These are phyloP conservation scores for Mus pahari DNA, from an alignment of 2,113 vertebrate species.

Conservation along the genomic window DNA sequence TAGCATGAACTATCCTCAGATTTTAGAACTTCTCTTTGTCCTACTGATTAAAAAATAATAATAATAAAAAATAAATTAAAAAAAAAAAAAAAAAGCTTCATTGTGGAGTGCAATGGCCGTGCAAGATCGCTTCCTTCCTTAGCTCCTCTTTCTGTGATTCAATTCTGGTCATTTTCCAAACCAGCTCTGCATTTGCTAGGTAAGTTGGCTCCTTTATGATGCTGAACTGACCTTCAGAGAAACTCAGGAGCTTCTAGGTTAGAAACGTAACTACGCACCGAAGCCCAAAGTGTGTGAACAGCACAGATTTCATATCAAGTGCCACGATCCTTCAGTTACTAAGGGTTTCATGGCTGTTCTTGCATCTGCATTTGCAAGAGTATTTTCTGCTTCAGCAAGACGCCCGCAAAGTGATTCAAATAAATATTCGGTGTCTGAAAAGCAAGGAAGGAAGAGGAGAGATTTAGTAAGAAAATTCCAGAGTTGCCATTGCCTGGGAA, in stretches of 20 bases:
- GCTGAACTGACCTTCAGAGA: background rate
- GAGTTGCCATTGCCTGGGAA: background rate
- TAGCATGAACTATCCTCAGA: background rate
- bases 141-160: background rate
- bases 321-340: background rate
- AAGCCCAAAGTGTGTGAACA: background rate
- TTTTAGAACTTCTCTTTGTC: background rate
- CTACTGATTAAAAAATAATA: too few species aligned
- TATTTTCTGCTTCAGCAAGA: background rate
- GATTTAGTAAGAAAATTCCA: background rate
- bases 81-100: too few species aligned
- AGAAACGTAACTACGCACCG: background rate
- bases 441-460: background rate
- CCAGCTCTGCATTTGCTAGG: background rate
- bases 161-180: background rate
- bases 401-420: background rate
- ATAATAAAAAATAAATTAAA: too few species aligned
- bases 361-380: background rate
- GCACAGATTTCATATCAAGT: background rate
- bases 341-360: background rate
- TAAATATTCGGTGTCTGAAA: background rate
- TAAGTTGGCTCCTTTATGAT: background rate
- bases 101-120: background rate
- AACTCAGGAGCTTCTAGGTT: background rate
- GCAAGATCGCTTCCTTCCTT: background rate